Evolutionary conservation across 2,113 vertebrate genomes (phyloP), one percentile per base, ranked within the genome.

Genomic region (Takifugu flavidus): DNA sequence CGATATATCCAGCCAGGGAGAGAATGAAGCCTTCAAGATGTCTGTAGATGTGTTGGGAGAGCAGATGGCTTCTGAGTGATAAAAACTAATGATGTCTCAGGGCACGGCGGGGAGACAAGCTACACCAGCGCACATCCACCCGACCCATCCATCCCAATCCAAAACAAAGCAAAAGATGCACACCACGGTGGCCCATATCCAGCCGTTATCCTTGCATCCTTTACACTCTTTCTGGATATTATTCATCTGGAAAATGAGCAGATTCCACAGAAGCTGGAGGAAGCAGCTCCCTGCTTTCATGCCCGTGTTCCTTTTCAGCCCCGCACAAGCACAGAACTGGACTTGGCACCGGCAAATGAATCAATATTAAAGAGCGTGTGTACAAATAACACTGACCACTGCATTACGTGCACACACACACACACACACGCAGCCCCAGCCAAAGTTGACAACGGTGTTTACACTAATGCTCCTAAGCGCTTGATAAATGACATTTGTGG

Each of bases 291-390:
- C 25, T 31, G 13, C 26, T 49, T 47, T 57, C 44, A 52, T 59
- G 34, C 34, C 34, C 11, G 34, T 39, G 7, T 39, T 39, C 34
- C 7, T 39, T 39, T 39, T n/a, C 54, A 67, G 54, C 47, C 60
- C 44, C 59, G 46, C 25, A 52, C 34, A 76, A 59, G 67, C 56
- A 62, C 55, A 81, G 62, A 72, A 73, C 51, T 67, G 29, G 34
- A 73, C 69, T 79, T 78, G 78, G 82, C 82, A 68, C 58, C 50
- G 65, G 65, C 20, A 31, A 27, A 50, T 13, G 20, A 76, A 83
- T 86, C 85, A 78, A 86, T 87, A 80, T 69, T 64, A 74, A 80
- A 61, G 68, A 80, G 50, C 55, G 65, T 49, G 74, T 71, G 65
- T 66, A 75, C 80, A 80, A 80, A 75, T 49, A 80, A 60, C 45